Conservation (phyloP, 2,888 invertebrate genomes). For the Dilophus febrilis region DNA sequence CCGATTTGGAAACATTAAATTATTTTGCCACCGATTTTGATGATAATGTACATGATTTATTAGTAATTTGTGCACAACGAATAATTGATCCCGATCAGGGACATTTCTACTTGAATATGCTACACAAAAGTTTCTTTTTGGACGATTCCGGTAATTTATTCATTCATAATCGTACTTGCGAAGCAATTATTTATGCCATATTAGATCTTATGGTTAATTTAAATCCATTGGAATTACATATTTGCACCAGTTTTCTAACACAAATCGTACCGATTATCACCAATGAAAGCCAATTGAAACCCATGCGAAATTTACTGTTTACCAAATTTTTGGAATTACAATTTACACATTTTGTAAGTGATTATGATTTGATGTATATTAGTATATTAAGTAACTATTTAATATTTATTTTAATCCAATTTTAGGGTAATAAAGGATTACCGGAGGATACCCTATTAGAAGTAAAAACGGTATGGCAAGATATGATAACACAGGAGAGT, state of each 20-base stretch:
- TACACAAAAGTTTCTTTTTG: slow-evolving; percentile 30
- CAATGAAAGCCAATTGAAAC: slow-evolving; percentile 27
- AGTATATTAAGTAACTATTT: too few relatives aligned
- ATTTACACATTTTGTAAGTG: too few relatives aligned
- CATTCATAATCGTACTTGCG: slow-evolving; percentile 21
- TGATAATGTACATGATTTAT: slow-evolving; percentile 16
- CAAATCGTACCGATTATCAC: slow-evolving; percentile 35
- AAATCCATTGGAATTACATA: slow-evolving; percentile 23
- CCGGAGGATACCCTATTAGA: slow-evolving; percentile 37
- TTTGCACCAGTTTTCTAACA: slow-evolving; percentile 34
- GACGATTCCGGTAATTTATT: slow-evolving; percentile 25
- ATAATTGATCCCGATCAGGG: slow-evolving; percentile 20
- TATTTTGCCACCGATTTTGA: slow-evolving; percentile 19
- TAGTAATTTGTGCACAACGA: slow-evolving; percentile 19
- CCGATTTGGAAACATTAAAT: slow-evolving; percentile 20
- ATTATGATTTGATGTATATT: too few relatives aligned
- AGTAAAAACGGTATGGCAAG: slow-evolving; percentile 39
- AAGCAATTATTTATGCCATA: slow-evolving; percentile 21
- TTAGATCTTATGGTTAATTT: slow-evolving; percentile 16
- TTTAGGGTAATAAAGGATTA: slow-evolving; percentile 15
- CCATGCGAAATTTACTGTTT: slow-evolving; percentile 29
- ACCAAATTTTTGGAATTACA: slow-evolving; percentile 32
- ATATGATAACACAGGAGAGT: slow-evolving; percentile 32
- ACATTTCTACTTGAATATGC: slow-evolving; percentile 22
- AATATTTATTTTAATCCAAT: too few relatives aligned